A percentile compares a stretch with the other conserved stretches of the same genome.
Conservation (phyloP, 2,797 vertebrate species). For the Malacoctenus gilli region DNA sequence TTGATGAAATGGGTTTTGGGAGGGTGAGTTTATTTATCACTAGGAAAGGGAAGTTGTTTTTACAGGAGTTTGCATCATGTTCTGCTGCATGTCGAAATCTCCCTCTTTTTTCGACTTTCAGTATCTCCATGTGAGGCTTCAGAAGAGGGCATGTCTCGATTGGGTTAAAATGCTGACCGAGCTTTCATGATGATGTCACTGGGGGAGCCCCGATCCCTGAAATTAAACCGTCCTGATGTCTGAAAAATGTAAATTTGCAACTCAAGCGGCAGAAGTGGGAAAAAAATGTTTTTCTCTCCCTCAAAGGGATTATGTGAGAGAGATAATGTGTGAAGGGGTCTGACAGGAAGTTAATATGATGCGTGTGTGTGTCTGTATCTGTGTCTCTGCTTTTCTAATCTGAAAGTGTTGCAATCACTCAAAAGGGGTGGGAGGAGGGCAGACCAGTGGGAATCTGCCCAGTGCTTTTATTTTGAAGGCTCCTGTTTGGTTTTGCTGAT, state of each 20-base stretch:
- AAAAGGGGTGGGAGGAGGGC: too few relatives aligned
- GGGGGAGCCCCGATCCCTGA: slow-evolving; percentile 17
- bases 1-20: neutral
- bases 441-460: too few relatives aligned
- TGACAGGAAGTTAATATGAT: slow-evolving; percentile 38
- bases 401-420: too few relatives aligned
- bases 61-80: neutral
- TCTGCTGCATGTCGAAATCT: neutral
- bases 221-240: slow-evolving; percentile 41
- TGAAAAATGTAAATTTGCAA: slow-evolving; percentile 55
- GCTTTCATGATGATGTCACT: slow-evolving; percentile 19
- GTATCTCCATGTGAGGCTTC: neutral
- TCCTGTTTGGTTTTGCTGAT: too few relatives aligned
- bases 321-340: slow-evolving; percentile 31
- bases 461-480: too few relatives aligned
- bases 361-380: slow-evolving; percentile 27
- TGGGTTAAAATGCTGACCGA: neutral
- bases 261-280: slow-evolving; percentile 46
- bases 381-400: slow-evolving; percentile 19
- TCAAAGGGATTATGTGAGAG: slow-evolving; percentile 41
- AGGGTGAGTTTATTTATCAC: too few relatives aligned
- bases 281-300: slow-evolving; percentile 31
- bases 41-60: neutral
- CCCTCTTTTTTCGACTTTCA: slow-evolving; percentile 16
- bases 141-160: too few relatives aligned